phyloP scores from a whole-genome alignment of 2,797 vertebrate species.

The Ptychobarbus kaznakovi region DNA sequence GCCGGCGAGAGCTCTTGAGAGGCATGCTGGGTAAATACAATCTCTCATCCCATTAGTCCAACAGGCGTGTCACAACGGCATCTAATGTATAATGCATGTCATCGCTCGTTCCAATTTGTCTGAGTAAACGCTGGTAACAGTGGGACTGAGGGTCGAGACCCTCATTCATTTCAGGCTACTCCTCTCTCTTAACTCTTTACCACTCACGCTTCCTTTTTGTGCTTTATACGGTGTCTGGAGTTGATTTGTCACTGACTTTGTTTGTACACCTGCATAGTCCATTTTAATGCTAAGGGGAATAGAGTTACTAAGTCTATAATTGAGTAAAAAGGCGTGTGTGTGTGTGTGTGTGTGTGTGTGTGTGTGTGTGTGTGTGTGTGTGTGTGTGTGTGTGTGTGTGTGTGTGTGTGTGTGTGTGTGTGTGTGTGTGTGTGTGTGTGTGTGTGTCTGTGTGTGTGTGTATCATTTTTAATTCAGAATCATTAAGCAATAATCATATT shows the following conservation, averaged over 20 bases:
- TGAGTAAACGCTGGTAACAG: constrained; percentile 44
- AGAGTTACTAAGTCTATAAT: not conserved
- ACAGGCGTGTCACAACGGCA: constrained; percentile 31
- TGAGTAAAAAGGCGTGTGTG: not conserved
- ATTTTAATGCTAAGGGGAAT: constrained; percentile 17
- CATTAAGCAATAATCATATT: too few species aligned
- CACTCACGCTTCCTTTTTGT: not conserved
- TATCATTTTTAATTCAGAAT: not conserved
- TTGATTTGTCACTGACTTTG: constrained; percentile 30
- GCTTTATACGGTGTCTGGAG: not conserved
- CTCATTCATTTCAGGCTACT: constrained; percentile 24
- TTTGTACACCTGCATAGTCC: constrained; percentile 10
- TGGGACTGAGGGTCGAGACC: constrained; percentile 28
- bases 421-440: not conserved
- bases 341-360: not conserved
- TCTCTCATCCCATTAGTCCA: constrained; percentile 42
- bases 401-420: not conserved
- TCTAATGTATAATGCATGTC: constrained; percentile 54
- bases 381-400: not conserved
- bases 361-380: not conserved
- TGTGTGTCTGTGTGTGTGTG: not conserved
- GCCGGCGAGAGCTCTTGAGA: constrained; percentile 31
- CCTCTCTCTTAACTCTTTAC: constrained; percentile 18
- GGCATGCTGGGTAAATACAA: constrained; percentile 56
- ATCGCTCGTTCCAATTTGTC: constrained; percentile 51